phyloP scores from a whole-genome alignment of 2,888 invertebrate species.

The Agrilus biguttatus region DNA sequence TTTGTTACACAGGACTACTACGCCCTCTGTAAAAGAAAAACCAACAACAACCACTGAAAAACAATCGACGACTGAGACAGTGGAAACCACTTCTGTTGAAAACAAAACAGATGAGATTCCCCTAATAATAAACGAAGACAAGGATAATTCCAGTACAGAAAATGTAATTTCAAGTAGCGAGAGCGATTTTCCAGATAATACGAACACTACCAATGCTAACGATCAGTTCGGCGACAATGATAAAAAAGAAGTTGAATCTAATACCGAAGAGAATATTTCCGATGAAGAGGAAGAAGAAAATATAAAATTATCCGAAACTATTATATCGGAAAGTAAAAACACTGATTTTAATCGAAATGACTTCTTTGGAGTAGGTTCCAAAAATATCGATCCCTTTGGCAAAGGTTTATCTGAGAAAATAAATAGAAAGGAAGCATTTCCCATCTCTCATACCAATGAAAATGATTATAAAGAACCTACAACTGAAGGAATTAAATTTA shows the following conservation, averaged over 20 bases:
- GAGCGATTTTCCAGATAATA: slow-evolving; percentile 3
- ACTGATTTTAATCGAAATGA: background rate
- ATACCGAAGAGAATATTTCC: slow-evolving; percentile 7
- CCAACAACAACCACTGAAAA: slow-evolving; percentile 20
- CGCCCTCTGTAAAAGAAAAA: slow-evolving; percentile 3
- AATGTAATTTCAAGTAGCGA: background rate
- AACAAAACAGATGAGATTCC: slow-evolving; percentile 2
- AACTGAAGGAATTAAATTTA: slow-evolving; percentile 3
- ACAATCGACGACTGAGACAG: background rate
- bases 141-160: background rate
- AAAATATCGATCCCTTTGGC: no score
- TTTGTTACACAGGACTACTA: no score
- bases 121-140: background rate
- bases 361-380: no score
- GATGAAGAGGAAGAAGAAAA: slow-evolving; percentile 26
- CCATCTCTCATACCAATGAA: background rate
- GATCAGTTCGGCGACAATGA: slow-evolving; percentile 13
- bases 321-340: slow-evolving; percentile 1
- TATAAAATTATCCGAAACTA: slow-evolving; percentile 29
- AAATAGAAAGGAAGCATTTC: no score
- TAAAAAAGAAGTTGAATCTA: slow-evolving; percentile 7
- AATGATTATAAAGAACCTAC: background rate
- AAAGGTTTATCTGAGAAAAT: no score
- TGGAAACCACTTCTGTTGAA: background rate
- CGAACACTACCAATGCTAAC: background rate